These are phyloP conservation scores for Conopomorpha cramerella DNA, from an alignment of 1,140 invertebrate species.

Conservation along the genomic window DNA sequence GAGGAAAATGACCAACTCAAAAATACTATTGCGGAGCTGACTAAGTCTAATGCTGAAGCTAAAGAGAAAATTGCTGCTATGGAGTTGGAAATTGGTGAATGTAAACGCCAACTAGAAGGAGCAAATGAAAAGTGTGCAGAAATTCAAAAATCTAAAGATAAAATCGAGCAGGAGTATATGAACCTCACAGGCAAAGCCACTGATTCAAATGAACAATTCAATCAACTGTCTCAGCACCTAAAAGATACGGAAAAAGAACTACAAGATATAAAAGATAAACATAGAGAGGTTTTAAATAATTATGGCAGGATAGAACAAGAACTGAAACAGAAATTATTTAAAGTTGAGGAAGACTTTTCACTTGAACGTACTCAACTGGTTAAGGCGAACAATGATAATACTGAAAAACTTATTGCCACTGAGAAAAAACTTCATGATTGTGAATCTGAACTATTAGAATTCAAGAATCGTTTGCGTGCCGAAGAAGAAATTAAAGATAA, in stretches of 20 bases:
- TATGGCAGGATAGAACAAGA: constrained; percentile 47
- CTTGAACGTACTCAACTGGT: constrained; percentile 31
- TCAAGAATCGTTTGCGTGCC: constrained; percentile 24
- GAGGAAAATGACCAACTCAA: constrained; percentile 47
- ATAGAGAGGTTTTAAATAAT: constrained; percentile 42
- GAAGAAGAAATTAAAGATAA: constrained; percentile 29
- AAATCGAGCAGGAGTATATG: constrained; percentile 49
- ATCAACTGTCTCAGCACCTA: constrained; percentile 43
- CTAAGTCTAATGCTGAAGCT: constrained; percentile 27
- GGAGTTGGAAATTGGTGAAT: constrained; percentile 52
- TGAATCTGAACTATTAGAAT: constrained; percentile 19
- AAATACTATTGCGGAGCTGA: constrained; percentile 36
- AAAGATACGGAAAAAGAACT: constrained; percentile 54
- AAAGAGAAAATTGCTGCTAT: constrained; percentile 36
- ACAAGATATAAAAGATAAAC: constrained; percentile 44
- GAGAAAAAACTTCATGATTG: constrained; percentile 39
- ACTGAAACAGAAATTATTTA: constrained; percentile 51
- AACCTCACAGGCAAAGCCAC: constrained; percentile 47
- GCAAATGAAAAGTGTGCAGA: constrained; percentile 41
- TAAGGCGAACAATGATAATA: constrained; percentile 25
- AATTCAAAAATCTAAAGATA: constrained; percentile 48
- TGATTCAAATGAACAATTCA: constrained; percentile 55
- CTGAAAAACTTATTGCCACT: constrained; percentile 26
- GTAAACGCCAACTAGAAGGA: constrained; percentile 38
- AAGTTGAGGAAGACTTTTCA: constrained; percentile 43